phyloP scores from a whole-genome alignment of 1,140 invertebrate species.

The Euwallacea fornicatus region DNA sequence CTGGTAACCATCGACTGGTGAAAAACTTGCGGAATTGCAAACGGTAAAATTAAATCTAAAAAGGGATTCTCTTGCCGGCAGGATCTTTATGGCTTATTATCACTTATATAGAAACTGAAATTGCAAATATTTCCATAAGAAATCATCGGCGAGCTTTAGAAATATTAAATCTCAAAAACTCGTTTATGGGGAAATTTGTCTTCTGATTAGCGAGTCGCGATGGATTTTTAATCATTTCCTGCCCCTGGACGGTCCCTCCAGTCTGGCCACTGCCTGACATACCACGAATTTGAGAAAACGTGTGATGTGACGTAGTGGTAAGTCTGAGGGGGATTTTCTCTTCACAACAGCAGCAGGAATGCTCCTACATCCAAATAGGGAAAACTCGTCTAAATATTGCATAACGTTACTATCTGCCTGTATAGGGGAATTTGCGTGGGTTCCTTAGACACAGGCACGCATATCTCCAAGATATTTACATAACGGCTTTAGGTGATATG shows the following conservation, averaged over 20 bases:
- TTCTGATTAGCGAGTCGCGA: not conserved
- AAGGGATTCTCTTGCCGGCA: constrained; percentile 1
- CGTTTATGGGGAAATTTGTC: not conserved
- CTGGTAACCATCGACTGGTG: no score
- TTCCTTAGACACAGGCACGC: constrained; percentile 13
- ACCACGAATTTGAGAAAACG: constrained; percentile 43
- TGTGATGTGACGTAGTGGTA: constrained; percentile 54
- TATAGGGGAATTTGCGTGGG: constrained; percentile 20
- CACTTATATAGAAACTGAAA: constrained; percentile 11
- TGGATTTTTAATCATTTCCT: not conserved
- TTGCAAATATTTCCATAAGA: constrained; percentile 10
- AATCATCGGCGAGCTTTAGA: not conserved
- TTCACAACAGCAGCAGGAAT: constrained; percentile 1
- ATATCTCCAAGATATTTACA: constrained; percentile 27
- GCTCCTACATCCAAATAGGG: constrained; percentile 9
- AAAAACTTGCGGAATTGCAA: constrained; percentile 8
- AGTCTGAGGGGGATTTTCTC: constrained; percentile 45
- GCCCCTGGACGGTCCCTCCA: constrained; percentile 15
- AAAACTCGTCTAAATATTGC: constrained; percentile 19
- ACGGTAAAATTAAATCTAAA: not conserved
- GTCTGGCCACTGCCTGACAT: constrained; percentile 50
- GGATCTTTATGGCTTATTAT: constrained; percentile 15
- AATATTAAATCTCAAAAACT: not conserved
- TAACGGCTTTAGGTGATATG: constrained; percentile 25
- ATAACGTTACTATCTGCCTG: constrained; percentile 16